Base-by-base conservation (phyloP, 92 coral and sea anemone genomes). In the Metridium senile region DNA sequence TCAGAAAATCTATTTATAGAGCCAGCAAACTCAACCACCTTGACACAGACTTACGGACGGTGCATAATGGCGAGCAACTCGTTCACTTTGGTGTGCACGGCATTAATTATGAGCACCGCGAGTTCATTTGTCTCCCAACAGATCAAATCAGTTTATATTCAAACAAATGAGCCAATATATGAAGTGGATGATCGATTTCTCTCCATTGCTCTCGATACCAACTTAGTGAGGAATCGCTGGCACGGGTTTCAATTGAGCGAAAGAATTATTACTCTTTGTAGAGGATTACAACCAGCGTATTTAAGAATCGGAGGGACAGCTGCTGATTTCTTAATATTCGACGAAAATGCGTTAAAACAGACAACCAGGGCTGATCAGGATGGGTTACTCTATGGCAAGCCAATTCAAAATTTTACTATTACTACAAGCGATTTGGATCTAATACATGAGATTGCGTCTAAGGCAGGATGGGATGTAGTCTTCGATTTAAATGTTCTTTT, bases 261-360 rank as follows among this genome's bases (percentile, higher is more conserved):
- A 22, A 89, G 84, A 68, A 74, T 93, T 9, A 82, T 66, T 26
- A 93, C 92, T 25, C 91, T 93, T 1, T 96, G 93, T 0, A 83
- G 49, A 39, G 98, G 88, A n/a, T 82, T 93, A 28, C 70, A 84
- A n/a, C 98, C 98, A 7, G 84, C 98, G 22, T 90, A 68, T 70
- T 79, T 93, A 16, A 81, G 98, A 23, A 66, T 93, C 43, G 98
- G 98, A 19, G 98, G 98, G 18, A 90, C 96, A 25, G 81, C 84
- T 11, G 96, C 71, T 69, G 98, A 93, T 63, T 93, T 93, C 74
- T 71, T 90, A 54, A 82, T 89, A 58, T 93, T 84, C 31, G 79
- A 75, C 31, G 23, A 70, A 6, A 72, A 62, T 57, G 20, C 49
- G n/a, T 27, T 10, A 61, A 18, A 27, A 22, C 61, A 54, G 20